These are phyloP conservation scores for Falco naumanni DNA, from an alignment of 2,797 vertebrate species.

Conservation along the genomic window DNA sequence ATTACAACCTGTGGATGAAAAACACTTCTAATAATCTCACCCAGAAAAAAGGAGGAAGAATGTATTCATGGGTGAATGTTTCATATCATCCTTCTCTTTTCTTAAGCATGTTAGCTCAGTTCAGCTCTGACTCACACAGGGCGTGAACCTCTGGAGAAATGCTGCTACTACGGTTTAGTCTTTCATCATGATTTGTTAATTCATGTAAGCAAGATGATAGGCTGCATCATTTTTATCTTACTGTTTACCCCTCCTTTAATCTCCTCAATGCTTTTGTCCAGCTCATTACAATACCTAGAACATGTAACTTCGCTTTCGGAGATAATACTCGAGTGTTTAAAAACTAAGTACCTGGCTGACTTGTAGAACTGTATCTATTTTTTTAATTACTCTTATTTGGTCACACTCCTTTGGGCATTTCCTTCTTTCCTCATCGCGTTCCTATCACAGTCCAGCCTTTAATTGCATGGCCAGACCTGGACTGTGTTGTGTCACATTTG, in stretches of 20 bases:
- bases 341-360: neutral
- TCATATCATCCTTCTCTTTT: neutral
- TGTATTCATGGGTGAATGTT: neutral
- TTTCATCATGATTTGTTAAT: slow-evolving; percentile 51
- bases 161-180: slow-evolving; percentile 17
- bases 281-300: neutral
- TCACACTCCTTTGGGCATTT: neutral
- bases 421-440: neutral
- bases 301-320: neutral
- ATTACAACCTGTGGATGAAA: neutral
- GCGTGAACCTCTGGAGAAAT: slow-evolving; percentile 47
- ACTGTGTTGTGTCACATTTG: neutral
- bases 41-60: neutral
- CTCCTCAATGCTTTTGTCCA: neutral
- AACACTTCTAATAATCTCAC: neutral
- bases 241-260: slow-evolving; percentile 15
- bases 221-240: neutral
- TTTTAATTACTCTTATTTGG: neutral
- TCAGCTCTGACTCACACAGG: slow-evolving; percentile 43
- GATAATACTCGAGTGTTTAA: neutral
- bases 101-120: neutral
- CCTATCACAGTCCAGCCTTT: neutral
- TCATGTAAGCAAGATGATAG: slow-evolving; percentile 36
- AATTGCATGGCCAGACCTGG: neutral
- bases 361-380: neutral